phyloP scores from a whole-genome alignment of 1,140 invertebrate species.

The Pachyrhynchus sulphureomaculatus region DNA sequence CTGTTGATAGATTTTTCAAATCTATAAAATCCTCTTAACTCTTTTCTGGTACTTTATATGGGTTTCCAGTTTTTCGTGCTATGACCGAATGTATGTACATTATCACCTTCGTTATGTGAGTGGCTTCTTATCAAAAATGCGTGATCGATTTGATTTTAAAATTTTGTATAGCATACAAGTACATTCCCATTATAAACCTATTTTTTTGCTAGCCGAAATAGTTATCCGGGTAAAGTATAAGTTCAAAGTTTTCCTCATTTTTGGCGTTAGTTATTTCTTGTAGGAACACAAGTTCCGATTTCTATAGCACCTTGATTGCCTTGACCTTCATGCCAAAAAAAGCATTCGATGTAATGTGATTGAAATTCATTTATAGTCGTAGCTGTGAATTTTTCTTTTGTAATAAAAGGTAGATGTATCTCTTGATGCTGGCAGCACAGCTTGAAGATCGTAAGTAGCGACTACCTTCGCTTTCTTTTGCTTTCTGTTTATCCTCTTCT shows the following conservation, averaged over 20 bases:
- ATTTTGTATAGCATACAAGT: neutral
- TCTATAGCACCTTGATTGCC: too few species aligned
- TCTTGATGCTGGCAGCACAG: neutral
- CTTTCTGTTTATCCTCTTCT: too few species aligned
- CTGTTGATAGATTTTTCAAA: too few species aligned
- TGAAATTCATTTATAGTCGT: neutral
- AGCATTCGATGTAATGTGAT: constrained; percentile 3
- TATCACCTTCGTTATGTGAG: constrained; percentile 9
- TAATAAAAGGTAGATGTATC: neutral
- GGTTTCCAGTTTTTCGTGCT: too few species aligned
- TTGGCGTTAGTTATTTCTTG: neutral
- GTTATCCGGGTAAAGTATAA: constrained; percentile 14
- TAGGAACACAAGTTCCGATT: neutral
- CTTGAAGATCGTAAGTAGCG: neutral
- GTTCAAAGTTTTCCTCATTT: too few species aligned
- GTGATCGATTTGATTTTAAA: constrained; percentile 5
- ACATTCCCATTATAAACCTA: constrained; percentile 1
- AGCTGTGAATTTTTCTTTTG: neutral
- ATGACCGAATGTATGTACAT: too few species aligned
- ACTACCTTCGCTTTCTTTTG: too few species aligned
- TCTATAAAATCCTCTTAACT: too few species aligned
- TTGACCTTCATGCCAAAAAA: neutral
- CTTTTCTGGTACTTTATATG: too few species aligned
- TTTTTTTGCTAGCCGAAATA: constrained; percentile 5
- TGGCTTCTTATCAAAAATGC: constrained; percentile 8